Percentiles rank a stretch among this genome's conserved stretches.
These are phyloP conservation scores for Hermetia illucens DNA, from an alignment of 1,140 invertebrate species.

Conservation along the genomic window DNA sequence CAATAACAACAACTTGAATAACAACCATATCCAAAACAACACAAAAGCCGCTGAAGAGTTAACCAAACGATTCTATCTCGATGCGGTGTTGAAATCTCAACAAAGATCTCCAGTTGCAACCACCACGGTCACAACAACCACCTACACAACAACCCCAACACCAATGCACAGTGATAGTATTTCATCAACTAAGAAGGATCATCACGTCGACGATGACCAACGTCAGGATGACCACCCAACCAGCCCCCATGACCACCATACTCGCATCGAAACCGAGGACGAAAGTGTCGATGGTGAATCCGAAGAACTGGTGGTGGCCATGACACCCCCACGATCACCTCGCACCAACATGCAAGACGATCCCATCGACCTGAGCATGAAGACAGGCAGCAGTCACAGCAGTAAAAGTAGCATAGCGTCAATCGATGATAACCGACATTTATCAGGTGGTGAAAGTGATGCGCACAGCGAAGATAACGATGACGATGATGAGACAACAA, in stretches of 20 bases:
- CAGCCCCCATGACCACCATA: conserved; percentile 21
- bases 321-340: conserved; percentile 28
- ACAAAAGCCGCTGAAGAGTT: conserved; percentile 35
- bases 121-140: no score
- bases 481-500: conserved; percentile 17
- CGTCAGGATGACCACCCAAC: no score
- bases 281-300: conserved; percentile 6
- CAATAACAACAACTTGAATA: conserved; percentile 10
- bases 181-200: conserved; percentile 8
- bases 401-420: conserved; percentile 15
- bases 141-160: background rate
- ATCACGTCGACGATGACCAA: conserved; percentile 16
- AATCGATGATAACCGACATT: conserved; percentile 1
- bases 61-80: conserved; percentile 53
- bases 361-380: conserved; percentile 69
- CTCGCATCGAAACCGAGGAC: conserved; percentile 16
- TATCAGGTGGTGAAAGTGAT: conserved; percentile 7
- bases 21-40: conserved; percentile 23
- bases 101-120: conserved; percentile 9
- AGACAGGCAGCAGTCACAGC: conserved; percentile 38
- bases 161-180: background rate
- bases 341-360: conserved; percentile 50
- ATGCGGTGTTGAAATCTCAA: conserved; percentile 55
- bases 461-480: conserved; percentile 15
- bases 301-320: conserved; percentile 26